Base-by-base conservation (phyloP, 2,888 invertebrate species). In the Alcis repandata region DNA sequence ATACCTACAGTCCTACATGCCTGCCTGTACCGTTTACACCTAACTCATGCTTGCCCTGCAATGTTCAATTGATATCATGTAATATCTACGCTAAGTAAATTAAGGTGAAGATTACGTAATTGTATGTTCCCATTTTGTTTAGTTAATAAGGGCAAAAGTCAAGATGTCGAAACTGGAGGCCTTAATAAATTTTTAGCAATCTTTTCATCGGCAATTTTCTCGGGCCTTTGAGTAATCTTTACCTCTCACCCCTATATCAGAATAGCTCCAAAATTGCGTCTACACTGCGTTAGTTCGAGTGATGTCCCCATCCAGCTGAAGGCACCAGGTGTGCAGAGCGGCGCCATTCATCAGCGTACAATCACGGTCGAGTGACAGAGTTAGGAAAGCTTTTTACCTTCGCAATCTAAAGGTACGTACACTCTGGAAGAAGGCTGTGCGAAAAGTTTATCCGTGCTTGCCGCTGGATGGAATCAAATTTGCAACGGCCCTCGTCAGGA, bases 241-340 rank as follows among this genome's bases (percentile, higher is more conserved):
- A 15, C 2, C 38, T 9, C 15, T 48, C 20, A 41, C 33, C 53
- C 10, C 27, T n/a, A 13, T 48, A 17, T 41, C 71, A 69, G 62
- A 70, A 67, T 68, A 53, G 62, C 49, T 54, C 51, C 70, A 52
- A 71, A 70, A 75, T 73, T 73, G 75, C 74, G 71, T 70, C 67
- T 70, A 70, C 60, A 63, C 38, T 61, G 60, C 63, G 69, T 71
- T 73, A 57, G 65, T 61, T 62, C 54, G 65, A 49, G 66, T 66
- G 63, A 68, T 68, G 56, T 38, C 38, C 2, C 8, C n/a, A n/a
- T n/a, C 46, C 53, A 45, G 51, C 43, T 33, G 15, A 17, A 13
- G 36, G 33, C 19, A 15, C 19, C 64, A 59, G 64, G 64, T 64
- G 64, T 48, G 32, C 33, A 2, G 22, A 58, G n/a, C 52, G 45